Conservation (phyloP, 2,797 vertebrate genomes). For the Brotula barbata region DNA sequence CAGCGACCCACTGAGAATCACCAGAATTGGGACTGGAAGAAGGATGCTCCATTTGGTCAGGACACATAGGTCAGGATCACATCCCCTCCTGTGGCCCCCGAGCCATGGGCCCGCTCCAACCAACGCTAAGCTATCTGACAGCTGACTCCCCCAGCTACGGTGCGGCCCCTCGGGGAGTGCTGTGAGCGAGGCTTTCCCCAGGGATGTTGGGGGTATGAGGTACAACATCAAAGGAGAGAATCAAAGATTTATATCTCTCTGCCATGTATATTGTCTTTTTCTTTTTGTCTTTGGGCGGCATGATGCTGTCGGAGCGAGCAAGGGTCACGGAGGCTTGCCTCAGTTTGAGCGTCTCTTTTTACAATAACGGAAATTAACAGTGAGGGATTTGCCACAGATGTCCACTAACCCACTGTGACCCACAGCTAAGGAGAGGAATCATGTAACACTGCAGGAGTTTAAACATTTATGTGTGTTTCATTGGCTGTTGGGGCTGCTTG, state of each 20-base stretch:
- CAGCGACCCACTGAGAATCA: constrained; percentile 57
- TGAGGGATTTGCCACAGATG: constrained; percentile 40
- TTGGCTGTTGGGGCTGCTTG: background rate
- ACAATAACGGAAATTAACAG: constrained; percentile 57
- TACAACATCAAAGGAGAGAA: constrained; percentile 53
- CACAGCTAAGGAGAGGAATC: constrained; percentile 9
- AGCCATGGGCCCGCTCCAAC: constrained; percentile 16
- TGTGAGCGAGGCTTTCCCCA: constrained; percentile 53
- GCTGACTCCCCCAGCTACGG: constrained; percentile 66
- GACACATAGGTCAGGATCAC: constrained; percentile 46
- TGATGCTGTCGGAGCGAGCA: constrained; percentile 51
- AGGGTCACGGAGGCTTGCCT: constrained; percentile 52
- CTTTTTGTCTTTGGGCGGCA: constrained; percentile 36
- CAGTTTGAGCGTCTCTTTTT: constrained; percentile 36
- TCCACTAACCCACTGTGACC: constrained; percentile 30
- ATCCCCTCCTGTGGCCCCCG: constrained; percentile 39
- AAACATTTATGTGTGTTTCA: constrained; percentile 5
- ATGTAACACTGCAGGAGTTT: constrained; percentile 9
- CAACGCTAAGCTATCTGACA: constrained; percentile 51
- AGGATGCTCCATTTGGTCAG: constrained; percentile 53
- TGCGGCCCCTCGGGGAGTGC: constrained; percentile 44
- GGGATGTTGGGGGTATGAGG: constrained; percentile 51
- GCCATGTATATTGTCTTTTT: constrained; percentile 37
- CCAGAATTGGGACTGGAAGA: constrained; percentile 37
- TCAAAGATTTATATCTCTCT: constrained; percentile 66